phyloP scores from a whole-genome alignment of 2,888 invertebrate genomes.

The Acleris cristana region DNA sequence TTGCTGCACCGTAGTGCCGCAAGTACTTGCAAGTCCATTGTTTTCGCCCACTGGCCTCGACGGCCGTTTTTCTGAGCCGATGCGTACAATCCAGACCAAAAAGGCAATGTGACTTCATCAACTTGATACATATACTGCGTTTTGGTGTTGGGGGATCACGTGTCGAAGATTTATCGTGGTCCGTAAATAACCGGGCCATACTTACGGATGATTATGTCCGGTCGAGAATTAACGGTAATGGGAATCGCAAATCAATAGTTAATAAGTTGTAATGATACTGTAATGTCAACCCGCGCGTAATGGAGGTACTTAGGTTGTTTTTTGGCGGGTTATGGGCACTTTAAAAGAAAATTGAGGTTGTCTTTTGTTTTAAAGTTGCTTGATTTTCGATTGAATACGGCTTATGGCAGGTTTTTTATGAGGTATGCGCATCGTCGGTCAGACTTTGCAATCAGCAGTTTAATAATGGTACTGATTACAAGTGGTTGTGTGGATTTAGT shows the following conservation, averaged over 20 bases:
- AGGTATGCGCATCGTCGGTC: no score
- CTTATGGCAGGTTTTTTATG: not conserved
- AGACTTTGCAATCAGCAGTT: no score
- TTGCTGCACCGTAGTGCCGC: conserved; percentile 33
- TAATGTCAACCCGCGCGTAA: conserved; percentile 32
- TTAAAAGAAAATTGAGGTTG: not conserved
- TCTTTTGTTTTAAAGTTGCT: not conserved
- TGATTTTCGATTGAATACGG: not conserved
- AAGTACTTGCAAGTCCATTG: conserved; percentile 37
- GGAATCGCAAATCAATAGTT: conserved; percentile 42
- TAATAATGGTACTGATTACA: no score
- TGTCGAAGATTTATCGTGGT: conserved; percentile 43
- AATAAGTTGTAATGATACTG: conserved; percentile 35
- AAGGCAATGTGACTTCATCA: not conserved
- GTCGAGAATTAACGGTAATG: conserved; percentile 42
- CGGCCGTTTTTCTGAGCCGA: conserved; percentile 37
- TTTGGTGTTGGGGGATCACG: no score
- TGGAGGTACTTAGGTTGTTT: conserved; percentile 19
- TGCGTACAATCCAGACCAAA: conserved; percentile 6
- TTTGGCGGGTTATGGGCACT: conserved; percentile 12
- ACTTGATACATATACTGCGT: not conserved
- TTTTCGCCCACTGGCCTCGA: conserved; percentile 21
- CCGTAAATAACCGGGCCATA: conserved; percentile 44
- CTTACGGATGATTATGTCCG: conserved; percentile 46
- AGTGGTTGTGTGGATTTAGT: no score